These are phyloP conservation scores for Drosophila flavopinicola DNA, from an alignment of 2,888 invertebrate species.

Conservation along the genomic window DNA sequence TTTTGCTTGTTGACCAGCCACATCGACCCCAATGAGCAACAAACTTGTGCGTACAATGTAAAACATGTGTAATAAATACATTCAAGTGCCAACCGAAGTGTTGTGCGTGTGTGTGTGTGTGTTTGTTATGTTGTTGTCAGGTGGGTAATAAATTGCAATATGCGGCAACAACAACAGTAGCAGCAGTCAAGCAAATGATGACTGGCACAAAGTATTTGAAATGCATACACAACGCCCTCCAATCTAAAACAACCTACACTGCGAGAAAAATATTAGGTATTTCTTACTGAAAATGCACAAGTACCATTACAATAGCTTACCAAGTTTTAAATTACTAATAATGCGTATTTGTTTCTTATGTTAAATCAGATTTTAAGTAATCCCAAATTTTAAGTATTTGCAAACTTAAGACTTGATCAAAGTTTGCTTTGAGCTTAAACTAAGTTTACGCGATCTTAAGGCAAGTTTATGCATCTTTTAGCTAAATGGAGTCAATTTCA, in stretches of 20 bases:
- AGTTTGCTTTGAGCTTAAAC: no score
- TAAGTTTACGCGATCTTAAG: no score
- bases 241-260: not conserved
- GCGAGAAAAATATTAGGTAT: not conserved
- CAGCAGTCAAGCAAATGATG: constrained; percentile 62
- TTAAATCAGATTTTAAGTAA: no score
- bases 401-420: no score
- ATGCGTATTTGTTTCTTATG: no score
- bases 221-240: constrained; percentile 35
- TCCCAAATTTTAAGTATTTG: no score
- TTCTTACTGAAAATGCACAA: no score
- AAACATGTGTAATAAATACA: constrained; percentile 79
- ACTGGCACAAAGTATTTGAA: constrained; percentile 68
- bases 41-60: constrained; percentile 75
- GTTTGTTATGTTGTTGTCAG: constrained; percentile 47
- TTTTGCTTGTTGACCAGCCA: constrained; percentile 73
- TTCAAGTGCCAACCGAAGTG: constrained; percentile 41
- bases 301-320: no score
- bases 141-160: constrained; percentile 73
- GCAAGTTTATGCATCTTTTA: no score
- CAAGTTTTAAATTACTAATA: no score
- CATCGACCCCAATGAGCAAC: constrained; percentile 58
- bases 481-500: no score
- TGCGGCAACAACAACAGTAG: constrained; percentile 26
- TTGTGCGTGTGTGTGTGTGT: constrained; percentile 5